These are phyloP conservation scores for Drosophila kanekoi DNA, from an alignment of 2,888 invertebrate genomes.

Conservation along the genomic window DNA sequence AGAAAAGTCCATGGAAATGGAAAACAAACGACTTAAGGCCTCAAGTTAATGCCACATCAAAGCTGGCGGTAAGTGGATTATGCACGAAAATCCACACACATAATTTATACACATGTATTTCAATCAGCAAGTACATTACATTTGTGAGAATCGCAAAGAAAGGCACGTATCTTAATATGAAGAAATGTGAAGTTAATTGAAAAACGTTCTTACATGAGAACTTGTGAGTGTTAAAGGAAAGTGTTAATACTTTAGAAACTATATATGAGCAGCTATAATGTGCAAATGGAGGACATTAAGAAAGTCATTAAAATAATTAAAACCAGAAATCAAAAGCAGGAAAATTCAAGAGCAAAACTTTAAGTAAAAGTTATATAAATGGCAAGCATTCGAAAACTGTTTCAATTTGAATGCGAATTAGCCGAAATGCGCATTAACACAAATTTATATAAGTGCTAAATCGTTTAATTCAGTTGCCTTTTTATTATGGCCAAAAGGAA, in stretches of 20 bases:
- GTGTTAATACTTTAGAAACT: too few species aligned
- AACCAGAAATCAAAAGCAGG: not conserved
- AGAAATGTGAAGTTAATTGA: not conserved
- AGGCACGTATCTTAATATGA: not conserved
- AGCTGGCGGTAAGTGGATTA: conserved; percentile 15
- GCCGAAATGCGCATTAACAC: not conserved
- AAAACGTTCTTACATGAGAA: too few species aligned
- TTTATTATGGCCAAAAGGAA: conserved; percentile 12
- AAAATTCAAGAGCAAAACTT: not conserved
- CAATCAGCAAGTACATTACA: conserved; percentile 2
- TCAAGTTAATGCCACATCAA: conserved; percentile 9
- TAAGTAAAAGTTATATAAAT: not conserved
- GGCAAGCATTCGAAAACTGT: not conserved
- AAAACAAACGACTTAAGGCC: conserved; percentile 16
- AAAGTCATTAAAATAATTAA: not conserved
- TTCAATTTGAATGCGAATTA: not conserved
- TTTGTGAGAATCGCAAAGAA: conserved; percentile 26
- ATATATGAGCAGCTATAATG: conserved; percentile 1
- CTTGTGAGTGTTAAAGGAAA: too few species aligned
- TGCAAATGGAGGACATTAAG: conserved; percentile 1
- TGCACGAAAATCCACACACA: conserved; percentile 8
- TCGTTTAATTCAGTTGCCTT: conserved; percentile 27
- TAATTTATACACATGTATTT: conserved; percentile 17
- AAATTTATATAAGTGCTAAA: conserved; percentile 26
- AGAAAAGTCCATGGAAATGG: conserved; percentile 10